Evolutionary conservation across 2,113 vertebrate species (phyloP), one percentile per base, ranked within the genome.

Genomic region (Periophthalmus modestus): DNA sequence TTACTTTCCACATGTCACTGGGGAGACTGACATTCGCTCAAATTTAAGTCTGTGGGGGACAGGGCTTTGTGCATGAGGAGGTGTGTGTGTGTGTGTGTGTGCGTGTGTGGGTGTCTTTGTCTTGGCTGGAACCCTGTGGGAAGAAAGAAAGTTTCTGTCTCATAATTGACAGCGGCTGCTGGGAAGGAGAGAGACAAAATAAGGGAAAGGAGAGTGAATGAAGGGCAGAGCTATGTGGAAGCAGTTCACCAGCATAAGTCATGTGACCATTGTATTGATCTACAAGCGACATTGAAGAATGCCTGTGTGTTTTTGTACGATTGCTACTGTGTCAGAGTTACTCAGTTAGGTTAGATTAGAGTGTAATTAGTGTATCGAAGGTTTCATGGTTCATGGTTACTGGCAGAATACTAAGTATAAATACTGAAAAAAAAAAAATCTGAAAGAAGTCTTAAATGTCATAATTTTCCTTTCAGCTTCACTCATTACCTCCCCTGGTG

Each of bases 151-250:
- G 78, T 87, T 89, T 87, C 82, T 65, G 78, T 73, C 63, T 76
- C 66, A 85, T 84, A 90, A 93, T 90, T 91, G 85, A 90, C 92
- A 93, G 77, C 86, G 89, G 88, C 87, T 89, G 85, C 85, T 80
- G 88, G 83, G 84, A 87, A 75, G 68, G 67, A 80, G 63, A 70
- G 66, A 65, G 72, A 66, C 67, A 13, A 77, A 66, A 71, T 50
- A 59, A n/a, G 46, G 46, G 74, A 48, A 24, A 52, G 71, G 75
- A 83, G 74, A 74, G 71, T 23, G 62, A 70, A 55, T 57, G 73
- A 82, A 66, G 69, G 55, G 71, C 73, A 73, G 78, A 78, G 74
- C 28, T 28, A 79, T 69, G 50, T 70, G 66, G 48, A 85, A 81
- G 77, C 78, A 46, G 34, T 78, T 78, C 66, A 74, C 78, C 77